Evolutionary conservation across 2,888 invertebrate species (phyloP).

Genomic region (Trypoxylon attenuatum): DNA sequence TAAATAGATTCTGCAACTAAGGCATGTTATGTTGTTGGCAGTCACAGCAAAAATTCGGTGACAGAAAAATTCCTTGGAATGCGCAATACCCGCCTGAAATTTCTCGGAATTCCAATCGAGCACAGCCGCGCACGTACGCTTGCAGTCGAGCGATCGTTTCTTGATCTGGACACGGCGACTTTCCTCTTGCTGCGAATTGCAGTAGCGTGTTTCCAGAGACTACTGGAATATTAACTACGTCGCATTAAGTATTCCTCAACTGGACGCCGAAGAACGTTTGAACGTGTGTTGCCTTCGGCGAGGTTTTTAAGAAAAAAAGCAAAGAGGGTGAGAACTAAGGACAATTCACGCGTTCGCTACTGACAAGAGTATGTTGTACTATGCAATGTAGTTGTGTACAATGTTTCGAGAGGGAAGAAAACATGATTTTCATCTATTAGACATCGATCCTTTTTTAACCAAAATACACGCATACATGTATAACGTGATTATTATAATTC

Average conservation of each 20-base stretch:
- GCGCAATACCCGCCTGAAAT: conserved; percentile 2
- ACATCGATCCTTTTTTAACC: too few species aligned
- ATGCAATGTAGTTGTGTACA: too few species aligned
- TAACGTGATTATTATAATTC: too few species aligned
- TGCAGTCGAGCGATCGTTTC: conserved; percentile 39
- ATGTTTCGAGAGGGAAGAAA: too few species aligned
- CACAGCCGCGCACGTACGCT: not conserved
- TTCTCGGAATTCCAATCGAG: conserved; percentile 32
- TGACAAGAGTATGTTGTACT: too few species aligned
- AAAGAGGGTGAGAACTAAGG: too few species aligned
- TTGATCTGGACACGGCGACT: conserved; percentile 45
- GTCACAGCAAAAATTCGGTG: not conserved
- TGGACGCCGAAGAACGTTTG: conserved; percentile 32
- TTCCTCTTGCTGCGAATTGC: conserved; percentile 34
- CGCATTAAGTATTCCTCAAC: conserved; percentile 51
- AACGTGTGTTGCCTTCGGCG: conserved; percentile 50
- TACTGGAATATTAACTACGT: conserved; percentile 43
- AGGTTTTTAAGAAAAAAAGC: conserved; percentile 34
- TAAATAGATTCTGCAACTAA: not conserved
- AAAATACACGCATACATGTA: too few species aligned
- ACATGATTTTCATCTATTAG: too few species aligned
- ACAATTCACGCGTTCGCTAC: too few species aligned
- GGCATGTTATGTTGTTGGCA: not conserved
- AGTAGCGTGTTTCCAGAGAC: conserved; percentile 43
- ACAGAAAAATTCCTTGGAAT: conserved; percentile 12